Conservation (phyloP, 2,888 invertebrate genomes). For the Pristionchus maxplancki region DNA sequence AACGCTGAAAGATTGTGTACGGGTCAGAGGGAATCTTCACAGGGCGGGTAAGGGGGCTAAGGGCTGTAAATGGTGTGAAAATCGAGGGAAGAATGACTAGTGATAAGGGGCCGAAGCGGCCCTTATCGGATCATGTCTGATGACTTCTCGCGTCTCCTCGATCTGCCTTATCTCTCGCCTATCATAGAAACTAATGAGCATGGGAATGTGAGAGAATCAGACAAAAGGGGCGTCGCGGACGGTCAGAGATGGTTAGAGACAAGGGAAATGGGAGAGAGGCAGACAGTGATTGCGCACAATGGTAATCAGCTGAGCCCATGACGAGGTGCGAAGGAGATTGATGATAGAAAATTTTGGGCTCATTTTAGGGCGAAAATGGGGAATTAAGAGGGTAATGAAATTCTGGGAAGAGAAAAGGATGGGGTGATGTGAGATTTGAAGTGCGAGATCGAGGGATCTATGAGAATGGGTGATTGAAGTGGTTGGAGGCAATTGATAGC, state of each 20-base stretch:
- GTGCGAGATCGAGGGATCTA: too few relatives aligned
- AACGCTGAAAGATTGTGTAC: background rate
- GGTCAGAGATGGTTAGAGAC: background rate
- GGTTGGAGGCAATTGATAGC: too few relatives aligned
- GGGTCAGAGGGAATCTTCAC: background rate
- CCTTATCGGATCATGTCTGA: constrained; percentile 5
- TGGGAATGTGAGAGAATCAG: background rate
- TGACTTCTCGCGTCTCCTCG: background rate
- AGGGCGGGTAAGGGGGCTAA: background rate
- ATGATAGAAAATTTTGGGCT: background rate
- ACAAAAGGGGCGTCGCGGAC: background rate
- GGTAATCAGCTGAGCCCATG: constrained; percentile 2
- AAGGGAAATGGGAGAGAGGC: background rate
- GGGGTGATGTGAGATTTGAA: background rate
- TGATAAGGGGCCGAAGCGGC: constrained; percentile 34
- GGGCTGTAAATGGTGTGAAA: constrained; percentile 47
- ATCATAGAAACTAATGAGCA: background rate
- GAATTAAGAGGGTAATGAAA: background rate
- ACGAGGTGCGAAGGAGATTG: constrained; percentile 5
- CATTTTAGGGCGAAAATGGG: background rate
- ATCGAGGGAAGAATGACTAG: constrained; percentile 45
- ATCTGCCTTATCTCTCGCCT: background rate
- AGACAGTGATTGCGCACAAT: background rate
- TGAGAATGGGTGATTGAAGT: too few relatives aligned
- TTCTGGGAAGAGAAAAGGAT: background rate